Evolutionary conservation across 2,888 invertebrate species (phyloP).

Genomic region (Athalia circularis): DNA sequence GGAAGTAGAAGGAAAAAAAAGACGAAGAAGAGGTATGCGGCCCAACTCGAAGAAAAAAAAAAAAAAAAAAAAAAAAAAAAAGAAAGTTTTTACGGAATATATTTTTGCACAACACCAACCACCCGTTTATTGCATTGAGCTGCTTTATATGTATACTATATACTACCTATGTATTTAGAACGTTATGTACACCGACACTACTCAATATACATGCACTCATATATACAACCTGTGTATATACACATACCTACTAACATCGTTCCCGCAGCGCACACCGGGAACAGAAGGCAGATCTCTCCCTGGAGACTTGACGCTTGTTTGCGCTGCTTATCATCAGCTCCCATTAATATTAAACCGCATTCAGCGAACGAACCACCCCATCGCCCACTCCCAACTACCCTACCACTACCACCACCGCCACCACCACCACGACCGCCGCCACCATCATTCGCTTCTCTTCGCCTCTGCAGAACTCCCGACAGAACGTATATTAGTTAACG

Average conservation of each 20-base stretch:
- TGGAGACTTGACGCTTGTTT: conserved; percentile 74
- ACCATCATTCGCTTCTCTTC: not conserved
- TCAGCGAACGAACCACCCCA: conserved; percentile 71
- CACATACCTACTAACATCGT: not conserved
- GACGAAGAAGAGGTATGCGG: too few relatives aligned
- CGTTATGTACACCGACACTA: not conserved
- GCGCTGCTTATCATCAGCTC: conserved; percentile 74
- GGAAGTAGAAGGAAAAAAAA: too few relatives aligned
- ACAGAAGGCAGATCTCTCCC: conserved; percentile 74
- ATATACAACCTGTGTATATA: conserved; percentile 23
- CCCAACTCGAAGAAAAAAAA: too few relatives aligned
- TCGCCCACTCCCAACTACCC: conserved; percentile 51
- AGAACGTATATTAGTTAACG: too few relatives aligned
- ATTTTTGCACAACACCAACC: too few relatives aligned
- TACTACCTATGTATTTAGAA: not conserved
- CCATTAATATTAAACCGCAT: conserved; percentile 75
- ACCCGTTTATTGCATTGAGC: too few relatives aligned
- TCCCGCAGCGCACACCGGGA: conserved; percentile 69
- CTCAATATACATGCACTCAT: not conserved
- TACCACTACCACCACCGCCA: conserved; percentile 47
- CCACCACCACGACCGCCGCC: conserved; percentile 48
- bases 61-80: too few relatives aligned
- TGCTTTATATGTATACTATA: conserved; percentile 45
- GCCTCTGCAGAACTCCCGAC: conserved; percentile 27
- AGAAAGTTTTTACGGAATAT: too few relatives aligned